phyloP scores from a whole-genome alignment of 2,113 vertebrate genomes.

The Hippocampus guttulatus region DNA sequence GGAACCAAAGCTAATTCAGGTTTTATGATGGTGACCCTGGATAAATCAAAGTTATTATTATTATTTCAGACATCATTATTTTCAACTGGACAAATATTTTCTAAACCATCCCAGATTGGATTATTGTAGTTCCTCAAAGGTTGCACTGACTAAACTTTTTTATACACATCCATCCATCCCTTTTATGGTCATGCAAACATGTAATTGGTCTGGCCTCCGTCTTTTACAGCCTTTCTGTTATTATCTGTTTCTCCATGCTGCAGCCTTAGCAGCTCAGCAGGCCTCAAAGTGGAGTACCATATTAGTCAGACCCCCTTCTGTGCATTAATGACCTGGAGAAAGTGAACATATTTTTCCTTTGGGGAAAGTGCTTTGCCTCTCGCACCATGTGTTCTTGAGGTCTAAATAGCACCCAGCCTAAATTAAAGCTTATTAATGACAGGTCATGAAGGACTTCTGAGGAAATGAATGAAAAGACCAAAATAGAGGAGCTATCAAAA shows the following conservation, averaged over 20 bases:
- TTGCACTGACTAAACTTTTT: not conserved
- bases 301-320: slow-evolving; percentile 53
- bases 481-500: not conserved
- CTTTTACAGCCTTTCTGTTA: slow-evolving; percentile 25
- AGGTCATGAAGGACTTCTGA: slow-evolving; percentile 59
- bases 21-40: not conserved
- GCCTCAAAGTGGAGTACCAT: slow-evolving; percentile 40
- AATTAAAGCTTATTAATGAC: slow-evolving; percentile 31
- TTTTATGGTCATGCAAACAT: slow-evolving; percentile 15
- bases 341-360: slow-evolving; percentile 26
- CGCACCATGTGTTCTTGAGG: slow-evolving; percentile 33
- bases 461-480: slow-evolving; percentile 24
- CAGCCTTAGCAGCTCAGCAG: slow-evolving; percentile 36
- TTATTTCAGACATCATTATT: not conserved
- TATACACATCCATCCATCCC: not conserved
- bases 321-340: slow-evolving; percentile 59
- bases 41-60: not conserved
- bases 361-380: slow-evolving; percentile 33
- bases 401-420: slow-evolving; percentile 39
- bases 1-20: no score
- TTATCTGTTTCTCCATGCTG: slow-evolving; percentile 39
- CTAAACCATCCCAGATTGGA: not conserved
- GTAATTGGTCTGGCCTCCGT: slow-evolving; percentile 22
- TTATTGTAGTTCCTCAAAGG: not conserved
- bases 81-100: not conserved